A percentile compares a stretch with the other conserved stretches of the same genome.
These are phyloP conservation scores for Phalangium opilio DNA, from an alignment of 2,888 invertebrate species.

Conservation along the genomic window DNA sequence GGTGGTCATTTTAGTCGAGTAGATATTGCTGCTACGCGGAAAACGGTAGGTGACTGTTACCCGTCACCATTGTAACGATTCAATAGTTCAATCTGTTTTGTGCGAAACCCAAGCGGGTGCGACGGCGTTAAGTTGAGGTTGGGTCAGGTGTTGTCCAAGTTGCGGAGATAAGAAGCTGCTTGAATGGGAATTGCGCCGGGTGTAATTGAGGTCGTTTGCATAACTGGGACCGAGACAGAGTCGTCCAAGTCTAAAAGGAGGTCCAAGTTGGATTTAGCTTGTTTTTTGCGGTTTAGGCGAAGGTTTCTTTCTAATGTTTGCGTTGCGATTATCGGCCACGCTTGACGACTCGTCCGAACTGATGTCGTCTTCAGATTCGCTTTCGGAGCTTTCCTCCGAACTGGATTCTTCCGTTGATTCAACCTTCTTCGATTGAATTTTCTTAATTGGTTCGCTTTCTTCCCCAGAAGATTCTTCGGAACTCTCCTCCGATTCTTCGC, in stretches of 20 bases:
- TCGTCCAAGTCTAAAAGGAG: constrained; percentile 64
- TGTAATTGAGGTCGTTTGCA: not conserved
- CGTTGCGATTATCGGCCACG: too few relatives aligned
- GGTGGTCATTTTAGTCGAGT: constrained; percentile 62
- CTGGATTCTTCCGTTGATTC: too few relatives aligned
- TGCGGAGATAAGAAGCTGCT: too few relatives aligned
- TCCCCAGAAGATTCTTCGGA: too few relatives aligned
- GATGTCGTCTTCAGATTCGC: too few relatives aligned
- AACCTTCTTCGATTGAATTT: too few relatives aligned
- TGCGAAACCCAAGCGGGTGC: constrained; percentile 45
- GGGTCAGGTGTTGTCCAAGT: too few relatives aligned
- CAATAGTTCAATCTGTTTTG: constrained; percentile 46
- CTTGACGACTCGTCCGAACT: too few relatives aligned
- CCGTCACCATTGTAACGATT: constrained; percentile 39
- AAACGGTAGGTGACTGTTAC: constrained; percentile 41
- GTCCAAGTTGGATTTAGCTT: constrained; percentile 52
- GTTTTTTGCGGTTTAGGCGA: constrained; percentile 14
- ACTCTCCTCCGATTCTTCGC: too few relatives aligned
- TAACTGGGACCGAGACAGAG: constrained; percentile 33
- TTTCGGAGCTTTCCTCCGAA: too few relatives aligned
- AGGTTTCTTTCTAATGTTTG: not conserved
- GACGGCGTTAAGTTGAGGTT: constrained; percentile 34
- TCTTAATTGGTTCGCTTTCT: too few relatives aligned
- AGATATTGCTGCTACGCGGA: constrained; percentile 62
- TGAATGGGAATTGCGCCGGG: too few relatives aligned